Conservation (phyloP, 2,113 vertebrate genomes). For the Halichoerus grypus region DNA sequence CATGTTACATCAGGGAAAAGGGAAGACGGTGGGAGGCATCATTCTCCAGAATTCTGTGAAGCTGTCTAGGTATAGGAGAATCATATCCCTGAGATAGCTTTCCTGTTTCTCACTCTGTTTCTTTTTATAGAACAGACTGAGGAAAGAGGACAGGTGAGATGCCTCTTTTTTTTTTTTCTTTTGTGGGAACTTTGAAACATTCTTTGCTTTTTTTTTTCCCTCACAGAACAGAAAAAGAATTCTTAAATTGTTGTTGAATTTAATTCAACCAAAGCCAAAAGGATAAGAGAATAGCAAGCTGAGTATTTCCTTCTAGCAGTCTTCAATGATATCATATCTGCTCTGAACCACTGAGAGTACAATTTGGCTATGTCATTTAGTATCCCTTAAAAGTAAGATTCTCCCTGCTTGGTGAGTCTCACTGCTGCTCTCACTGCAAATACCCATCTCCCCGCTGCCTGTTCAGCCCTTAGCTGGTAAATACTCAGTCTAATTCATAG, state of each 20-base stretch:
- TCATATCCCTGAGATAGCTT: neutral
- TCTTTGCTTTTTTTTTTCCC: neutral
- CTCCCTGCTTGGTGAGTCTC: neutral
- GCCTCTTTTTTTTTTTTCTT: neutral
- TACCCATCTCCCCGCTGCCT: neutral
- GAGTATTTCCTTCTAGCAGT: neutral
- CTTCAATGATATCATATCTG: neutral
- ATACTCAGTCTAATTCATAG: conserved; percentile 46
- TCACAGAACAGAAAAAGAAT: neutral
- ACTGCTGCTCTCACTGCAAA: neutral
- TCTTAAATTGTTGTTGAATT: conserved; percentile 2
- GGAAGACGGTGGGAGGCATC: neutral
- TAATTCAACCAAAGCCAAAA: conserved; percentile 37
- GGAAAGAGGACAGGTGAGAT: neutral
- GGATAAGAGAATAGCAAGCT: neutral
- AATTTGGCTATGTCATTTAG: neutral
- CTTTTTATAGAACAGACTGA: conserved; percentile 19
- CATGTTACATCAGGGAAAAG: neutral
- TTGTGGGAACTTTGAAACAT: neutral
- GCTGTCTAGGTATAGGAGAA: neutral
- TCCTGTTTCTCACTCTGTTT: neutral
- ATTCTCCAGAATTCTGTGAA: neutral
- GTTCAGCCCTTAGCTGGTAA: conserved; percentile 27
- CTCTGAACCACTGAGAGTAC: conserved; percentile 19
- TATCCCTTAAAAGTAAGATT: conserved; percentile 48